Conservation (phyloP, 2,113 vertebrate genomes). For the Okapia johnstoni region DNA sequence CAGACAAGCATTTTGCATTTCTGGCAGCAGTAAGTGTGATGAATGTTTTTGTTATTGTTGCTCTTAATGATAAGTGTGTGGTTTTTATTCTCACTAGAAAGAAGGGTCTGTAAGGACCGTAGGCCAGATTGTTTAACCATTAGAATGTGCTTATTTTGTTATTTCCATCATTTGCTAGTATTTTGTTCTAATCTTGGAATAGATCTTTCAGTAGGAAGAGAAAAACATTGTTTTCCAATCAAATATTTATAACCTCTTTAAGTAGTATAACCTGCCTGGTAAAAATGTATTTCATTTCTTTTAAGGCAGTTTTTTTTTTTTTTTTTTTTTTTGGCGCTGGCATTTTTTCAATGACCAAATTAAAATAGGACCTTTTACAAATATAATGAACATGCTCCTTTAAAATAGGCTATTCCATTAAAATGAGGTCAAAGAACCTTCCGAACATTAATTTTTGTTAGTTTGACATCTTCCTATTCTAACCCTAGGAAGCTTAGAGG, state of each 20-base stretch:
- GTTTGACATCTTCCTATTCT: not conserved
- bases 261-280: constrained; percentile 18
- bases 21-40: constrained; percentile 32
- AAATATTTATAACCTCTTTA: constrained; percentile 7
- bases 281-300: constrained; percentile 10
- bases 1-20: not conserved
- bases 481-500: not conserved
- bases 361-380: constrained; percentile 10
- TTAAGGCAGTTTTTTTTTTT: not conserved
- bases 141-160: constrained; percentile 51
- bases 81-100: constrained; percentile 51
- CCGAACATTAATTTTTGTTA: constrained; percentile 1
- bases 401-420: constrained; percentile 1
- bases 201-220: constrained; percentile 28
- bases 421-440: constrained; percentile 30
- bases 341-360: constrained; percentile 18
- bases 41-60: constrained; percentile 63
- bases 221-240: constrained; percentile 40
- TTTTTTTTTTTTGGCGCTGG: not conserved
- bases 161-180: constrained; percentile 30
- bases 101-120: constrained; percentile 10
- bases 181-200: constrained; percentile 40
- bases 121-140: constrained; percentile 36
- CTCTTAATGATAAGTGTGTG: constrained; percentile 46
- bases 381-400: not conserved